Base-by-base conservation (phyloP, 2,888 invertebrate genomes). In the Netelia fuscicornis region DNA sequence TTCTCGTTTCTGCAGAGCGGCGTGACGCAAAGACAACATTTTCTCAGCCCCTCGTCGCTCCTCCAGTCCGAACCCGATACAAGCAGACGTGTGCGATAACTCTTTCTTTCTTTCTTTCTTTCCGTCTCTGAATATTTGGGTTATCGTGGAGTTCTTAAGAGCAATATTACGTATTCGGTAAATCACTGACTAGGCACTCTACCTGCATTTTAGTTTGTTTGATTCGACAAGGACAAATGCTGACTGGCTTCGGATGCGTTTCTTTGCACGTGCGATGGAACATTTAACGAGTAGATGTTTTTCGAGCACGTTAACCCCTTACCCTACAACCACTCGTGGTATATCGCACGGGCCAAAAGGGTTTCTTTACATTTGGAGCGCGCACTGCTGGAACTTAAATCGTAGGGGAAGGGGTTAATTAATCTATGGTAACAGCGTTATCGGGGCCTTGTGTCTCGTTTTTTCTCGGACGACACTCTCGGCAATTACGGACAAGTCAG, bases 171-270 rank as follows among this genome's bases (percentile, higher is more conserved):
- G 85, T 83, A 81, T 85, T 75, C 76, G 79, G 78, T 78, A 83
- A 75, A 84, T 79, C 72, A 76, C 86, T 89, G 89, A 90, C 89
- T 91, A 91, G 90, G 72, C 88, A 89, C 70, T 74, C 83, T 89
- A 88, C 81, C 88, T 89, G 87, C 83, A 86, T 85, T 88, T 79
- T 62, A 30, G 17, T 56, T 25, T 11, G 37, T 25, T 87, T 86
- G 85, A 89, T 86, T 87, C 81, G 82, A 44, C 86, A 87, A 65
- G 65, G 71, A 78, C 75, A 71, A 67, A 60, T 89, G 68, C 70
- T 58, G 70, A 48, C 13, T 65, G 54, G 80, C 81, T 81, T 83
- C 64, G 11, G 54, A 62, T 54, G 42, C 9, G 62, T 30, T 54
- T 67, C 48, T 62, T 64, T 54, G 65, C 68, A 42, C 17, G 48